These are phyloP conservation scores for Tenrec ecaudatus DNA, from an alignment of 2,113 vertebrate genomes.

Conservation along the genomic window DNA sequence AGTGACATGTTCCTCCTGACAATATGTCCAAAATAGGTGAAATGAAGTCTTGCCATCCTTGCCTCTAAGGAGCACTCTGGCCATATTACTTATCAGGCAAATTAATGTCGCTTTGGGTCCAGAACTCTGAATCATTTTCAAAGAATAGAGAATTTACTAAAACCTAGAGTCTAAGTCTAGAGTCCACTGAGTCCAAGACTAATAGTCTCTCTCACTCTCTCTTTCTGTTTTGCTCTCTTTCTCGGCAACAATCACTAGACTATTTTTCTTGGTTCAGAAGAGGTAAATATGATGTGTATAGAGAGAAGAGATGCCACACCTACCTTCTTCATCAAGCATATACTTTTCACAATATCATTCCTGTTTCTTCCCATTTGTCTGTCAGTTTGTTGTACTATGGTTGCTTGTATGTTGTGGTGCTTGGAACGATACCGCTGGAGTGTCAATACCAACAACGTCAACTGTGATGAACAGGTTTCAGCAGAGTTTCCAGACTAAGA, in stretches of 20 bases:
- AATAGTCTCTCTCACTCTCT: background rate
- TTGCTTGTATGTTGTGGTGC: too few relatives aligned
- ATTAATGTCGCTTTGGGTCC: too few relatives aligned
- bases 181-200: background rate
- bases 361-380: background rate
- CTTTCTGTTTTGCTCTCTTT: background rate
- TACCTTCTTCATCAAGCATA: background rate
- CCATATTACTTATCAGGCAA: too few relatives aligned
- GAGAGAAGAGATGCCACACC: background rate
- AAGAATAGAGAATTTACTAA: background rate
- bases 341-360: background rate
- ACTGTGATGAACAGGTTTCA: too few relatives aligned
- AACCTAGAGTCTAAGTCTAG: background rate
- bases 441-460: too few relatives aligned
- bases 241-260: background rate
- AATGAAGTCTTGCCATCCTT: too few relatives aligned
- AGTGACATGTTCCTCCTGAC: too few relatives aligned
- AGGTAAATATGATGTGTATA: background rate
- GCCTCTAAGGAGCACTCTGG: too few relatives aligned
- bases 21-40: too few relatives aligned
- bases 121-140: background rate
- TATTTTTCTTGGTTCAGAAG: background rate
- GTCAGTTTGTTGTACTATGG: too few relatives aligned
- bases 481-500: too few relatives aligned
- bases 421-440: too few relatives aligned